Base-by-base conservation (phyloP, 2,797 vertebrate species). In the Sciaenops ocellatus region DNA sequence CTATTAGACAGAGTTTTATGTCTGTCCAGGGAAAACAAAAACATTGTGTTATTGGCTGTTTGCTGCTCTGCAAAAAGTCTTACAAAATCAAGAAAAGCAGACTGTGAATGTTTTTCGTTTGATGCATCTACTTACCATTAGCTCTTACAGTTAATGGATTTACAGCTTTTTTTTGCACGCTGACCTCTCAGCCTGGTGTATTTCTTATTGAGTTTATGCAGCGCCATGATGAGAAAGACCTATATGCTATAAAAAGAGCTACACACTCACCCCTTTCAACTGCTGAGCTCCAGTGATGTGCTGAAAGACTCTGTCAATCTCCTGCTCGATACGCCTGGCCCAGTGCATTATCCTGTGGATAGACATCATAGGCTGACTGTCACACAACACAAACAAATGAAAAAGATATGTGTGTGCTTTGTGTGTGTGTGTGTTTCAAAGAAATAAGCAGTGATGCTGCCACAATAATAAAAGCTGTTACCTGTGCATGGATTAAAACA, bases 221-320 rank as follows among this genome's bases (percentile, higher is more conserved):
- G 79, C 74, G 51, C 28, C 26, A 6, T 5, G 59, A 87, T 85
- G 75, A 91, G 82, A 80, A 77, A 81, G 79, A 78, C 48, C 34
- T 74, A 66, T 52, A 34, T 60, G 69, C 24, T 52, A 66, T 56
- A 60, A 76, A 78, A 78, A 69, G 51, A 83, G 64, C 17, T 17
- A 79, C 80, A 88, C 76, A 93, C 97, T 97, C 95, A 99, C 98
- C 97, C 95, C 96, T 91, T 97, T 97, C 85, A 99, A 95, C 92
- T 99, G 97, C 91, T 98, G 97, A 86, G 96, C 96, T 65, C 98
- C 98, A 82, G 97, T 98, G 93, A 99, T 98, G 92, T 98, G 98
- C 91, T 97, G 96, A 96, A 99, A 97, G 90, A 99, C 98, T 80
- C 97, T 96, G 92, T 99, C 97, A 86, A 99, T 96, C 96, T 99